A percentile compares a stretch with the other conserved stretches of the same genome.
Conservation (phyloP, 2,888 invertebrate genomes). For the Meteorus colon region DNA sequence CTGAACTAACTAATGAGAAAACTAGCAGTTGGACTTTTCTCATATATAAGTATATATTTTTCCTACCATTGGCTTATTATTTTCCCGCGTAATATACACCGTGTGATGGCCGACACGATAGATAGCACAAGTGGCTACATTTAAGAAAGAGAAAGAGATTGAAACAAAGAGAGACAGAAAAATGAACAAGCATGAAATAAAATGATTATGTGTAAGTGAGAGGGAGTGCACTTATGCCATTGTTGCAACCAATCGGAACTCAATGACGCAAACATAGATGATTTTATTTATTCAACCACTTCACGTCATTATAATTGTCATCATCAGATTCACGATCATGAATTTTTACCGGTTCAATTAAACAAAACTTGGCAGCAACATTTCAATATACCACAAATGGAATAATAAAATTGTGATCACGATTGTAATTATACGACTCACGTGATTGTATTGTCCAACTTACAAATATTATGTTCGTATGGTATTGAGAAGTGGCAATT, state of each 20-base stretch:
- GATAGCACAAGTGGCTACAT: not conserved
- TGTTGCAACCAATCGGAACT: not conserved
- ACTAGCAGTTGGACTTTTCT: constrained; percentile 34
- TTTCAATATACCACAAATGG: not conserved
- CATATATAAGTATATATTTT: not conserved
- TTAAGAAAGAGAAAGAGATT: not conserved
- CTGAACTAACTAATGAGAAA: constrained; percentile 30
- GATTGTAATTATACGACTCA: not conserved
- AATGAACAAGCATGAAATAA: not conserved
- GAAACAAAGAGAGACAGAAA: not conserved
- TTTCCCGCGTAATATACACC: constrained; percentile 36
- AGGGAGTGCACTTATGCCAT: not conserved
- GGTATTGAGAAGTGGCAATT: constrained; percentile 42
- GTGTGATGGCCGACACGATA: not conserved
- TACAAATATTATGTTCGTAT: not conserved
- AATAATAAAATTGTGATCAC: not conserved
- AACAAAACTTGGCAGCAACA: not conserved
- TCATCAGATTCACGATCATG: not conserved
- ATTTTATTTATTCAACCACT: not conserved
- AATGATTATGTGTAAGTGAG: not conserved
- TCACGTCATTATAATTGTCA: not conserved
- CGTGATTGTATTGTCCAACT: not conserved
- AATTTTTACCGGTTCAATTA: not conserved
- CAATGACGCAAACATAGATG: not conserved
- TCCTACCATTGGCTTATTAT: constrained; percentile 33